Conservation (phyloP, 2,113 vertebrate genomes). For the Ranitomeya imitator region DNA sequence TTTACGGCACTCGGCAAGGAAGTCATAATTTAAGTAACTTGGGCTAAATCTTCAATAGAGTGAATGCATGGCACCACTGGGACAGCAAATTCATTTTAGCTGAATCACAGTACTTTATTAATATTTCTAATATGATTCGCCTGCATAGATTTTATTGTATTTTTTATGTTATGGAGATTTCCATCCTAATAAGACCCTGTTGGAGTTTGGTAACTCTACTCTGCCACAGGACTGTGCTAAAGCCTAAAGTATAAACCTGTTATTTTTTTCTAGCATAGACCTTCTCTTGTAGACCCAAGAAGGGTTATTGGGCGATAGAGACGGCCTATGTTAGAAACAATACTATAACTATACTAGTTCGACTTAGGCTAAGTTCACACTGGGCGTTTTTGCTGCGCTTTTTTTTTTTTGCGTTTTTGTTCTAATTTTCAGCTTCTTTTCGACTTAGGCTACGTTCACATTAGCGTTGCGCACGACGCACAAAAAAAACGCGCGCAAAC, state of each 20-base stretch:
- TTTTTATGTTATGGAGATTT: constrained; percentile 11
- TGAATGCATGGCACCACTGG: constrained; percentile 56
- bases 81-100: constrained; percentile 20
- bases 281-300: no score
- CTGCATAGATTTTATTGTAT: constrained; percentile 2
- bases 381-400: no score
- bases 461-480: no score
- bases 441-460: no score
- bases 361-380: no score
- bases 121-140: constrained; percentile 10
- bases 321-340: no score
- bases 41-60: constrained; percentile 59
- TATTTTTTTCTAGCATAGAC: not conserved
- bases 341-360: no score
- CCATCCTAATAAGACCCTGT: not conserved
- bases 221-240: not conserved
- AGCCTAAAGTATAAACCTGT: not conserved
- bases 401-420: no score
- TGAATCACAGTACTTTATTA: constrained; percentile 3
- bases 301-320: no score
- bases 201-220: not conserved
- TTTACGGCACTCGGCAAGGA: constrained; percentile 61
- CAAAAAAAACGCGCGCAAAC: no score
- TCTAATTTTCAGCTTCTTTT: no score
- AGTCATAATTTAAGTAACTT: constrained; percentile 58